Evolutionary conservation across 1,140 invertebrate species (phyloP), one percentile per base, ranked within the genome.

Genomic region (Kradibia gibbosae): DNA sequence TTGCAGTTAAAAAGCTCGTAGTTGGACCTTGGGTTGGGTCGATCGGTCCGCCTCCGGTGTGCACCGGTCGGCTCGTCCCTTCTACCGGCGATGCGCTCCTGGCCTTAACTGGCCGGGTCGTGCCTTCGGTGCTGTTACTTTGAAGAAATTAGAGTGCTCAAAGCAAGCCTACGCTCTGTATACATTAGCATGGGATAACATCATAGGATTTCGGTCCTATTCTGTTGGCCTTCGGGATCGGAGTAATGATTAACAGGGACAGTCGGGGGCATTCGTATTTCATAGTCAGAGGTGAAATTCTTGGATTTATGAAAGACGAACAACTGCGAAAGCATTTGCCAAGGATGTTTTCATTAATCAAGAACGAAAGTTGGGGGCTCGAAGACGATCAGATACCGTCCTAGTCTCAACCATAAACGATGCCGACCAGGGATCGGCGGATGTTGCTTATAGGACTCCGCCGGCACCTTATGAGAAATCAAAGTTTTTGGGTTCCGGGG

Each of bases 391-490:
- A 95, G 94, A 95, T 95, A 94, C 94, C 94, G 94, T 93, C 94
- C 93, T 95, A 95, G 94, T 96, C 95, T 94, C 94, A 94, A 96
- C 95, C 94, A 94, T 95, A 96, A 96, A 95, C 94, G 92, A 95
- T 95, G 95, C 94, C 94, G 93, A 93, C 95, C 93, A 94, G 94
- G 93, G 93, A 95, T 95, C 92, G 90, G 92, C 88, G 86, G 90
- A 89, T 85, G 92, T 93, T 90, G 91, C 89, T 91, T 84, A 85
- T 86, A 91, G 89, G 89, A 90, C 88, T 89, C 89, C 90, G 90
- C 86, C 84, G 85, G 85, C 84, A 86, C 84, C 85, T 85, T 86
- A 83, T 83, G 85, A 85, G 93, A 94, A 94, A 94, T 93, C 94
- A 95, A 95, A 96, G 95, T 93, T 93, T 95, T 95, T 94, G 94